Conservation (phyloP, 2,797 vertebrate species). For the Leuciscus waleckii region DNA sequence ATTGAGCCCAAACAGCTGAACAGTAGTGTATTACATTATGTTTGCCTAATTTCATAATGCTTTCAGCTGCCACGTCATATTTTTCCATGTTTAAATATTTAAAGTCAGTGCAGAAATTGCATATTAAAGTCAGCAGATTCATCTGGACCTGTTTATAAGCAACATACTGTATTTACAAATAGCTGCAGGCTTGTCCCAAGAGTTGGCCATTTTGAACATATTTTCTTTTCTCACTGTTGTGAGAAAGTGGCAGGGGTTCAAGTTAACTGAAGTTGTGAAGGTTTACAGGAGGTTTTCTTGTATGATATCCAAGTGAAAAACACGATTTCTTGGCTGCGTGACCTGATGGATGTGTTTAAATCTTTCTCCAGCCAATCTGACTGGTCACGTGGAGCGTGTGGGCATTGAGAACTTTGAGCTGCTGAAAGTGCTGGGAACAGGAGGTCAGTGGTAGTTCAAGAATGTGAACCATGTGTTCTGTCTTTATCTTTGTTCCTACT, state of each 20-base stretch:
- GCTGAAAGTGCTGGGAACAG: conserved; percentile 96
- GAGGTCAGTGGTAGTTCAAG: conserved; percentile 83
- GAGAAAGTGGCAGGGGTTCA: conserved; percentile 21
- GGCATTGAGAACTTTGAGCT: conserved; percentile 99
- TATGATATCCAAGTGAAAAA: background rate
- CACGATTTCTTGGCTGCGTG: background rate
- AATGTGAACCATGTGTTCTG: background rate
- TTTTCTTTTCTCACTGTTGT: conserved; percentile 2
- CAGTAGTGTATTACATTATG: background rate
- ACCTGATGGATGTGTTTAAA: conserved; percentile 40
- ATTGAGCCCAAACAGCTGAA: background rate
- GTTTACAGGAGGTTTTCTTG: background rate
- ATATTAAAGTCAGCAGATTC: background rate
- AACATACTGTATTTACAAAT: conserved; percentile 25
- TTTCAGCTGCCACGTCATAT: background rate
- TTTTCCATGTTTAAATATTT: conserved; percentile 6
- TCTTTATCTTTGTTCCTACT: background rate
- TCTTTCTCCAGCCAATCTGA: conserved; percentile 89
- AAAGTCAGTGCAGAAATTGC: background rate
- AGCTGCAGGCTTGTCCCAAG: conserved; percentile 6
- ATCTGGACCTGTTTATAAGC: conserved; percentile 32
- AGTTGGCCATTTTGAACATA: background rate
- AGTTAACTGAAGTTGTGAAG: background rate
- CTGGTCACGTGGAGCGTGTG: conserved; percentile 95
- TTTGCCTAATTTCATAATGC: background rate